These are phyloP conservation scores for Papilio aristodemus DNA, from an alignment of 1,140 invertebrate species.

Conservation along the genomic window DNA sequence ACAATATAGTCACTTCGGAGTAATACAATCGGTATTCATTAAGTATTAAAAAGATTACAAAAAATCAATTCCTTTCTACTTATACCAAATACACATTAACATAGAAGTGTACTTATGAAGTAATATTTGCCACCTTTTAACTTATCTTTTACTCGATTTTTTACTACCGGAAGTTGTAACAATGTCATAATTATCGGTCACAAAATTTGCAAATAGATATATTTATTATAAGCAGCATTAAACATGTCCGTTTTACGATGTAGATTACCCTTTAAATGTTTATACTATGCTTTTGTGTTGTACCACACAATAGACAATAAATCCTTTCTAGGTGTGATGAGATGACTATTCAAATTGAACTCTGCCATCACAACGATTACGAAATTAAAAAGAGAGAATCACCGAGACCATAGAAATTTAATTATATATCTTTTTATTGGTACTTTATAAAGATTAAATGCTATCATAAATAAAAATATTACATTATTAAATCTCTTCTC, in stretches of 20 bases:
- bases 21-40: too few species aligned
- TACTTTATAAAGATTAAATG: too few species aligned
- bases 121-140: too few species aligned
- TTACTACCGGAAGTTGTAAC: background rate
- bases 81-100: too few species aligned
- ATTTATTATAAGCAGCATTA: background rate
- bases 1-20: too few species aligned
- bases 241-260: slow-evolving; percentile 29
- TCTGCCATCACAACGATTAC: slow-evolving; percentile 8
- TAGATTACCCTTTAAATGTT: slow-evolving; percentile 20
- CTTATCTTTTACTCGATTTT: too few species aligned
- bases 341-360: slow-evolving; percentile 27
- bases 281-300: slow-evolving; percentile 29
- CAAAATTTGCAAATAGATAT: background rate
- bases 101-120: too few species aligned
- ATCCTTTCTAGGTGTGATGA: slow-evolving; percentile 15
- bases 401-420: background rate
- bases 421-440: background rate
- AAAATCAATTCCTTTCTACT: too few species aligned
- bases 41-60: too few species aligned
- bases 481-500: too few species aligned
- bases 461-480: too few species aligned
- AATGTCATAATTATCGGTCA: background rate
- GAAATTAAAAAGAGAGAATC: slow-evolving; percentile 24
- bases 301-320: slow-evolving; percentile 34